phyloP scores from a whole-genome alignment of 1,140 invertebrate species.

The Metopolophium dirhodum region DNA sequence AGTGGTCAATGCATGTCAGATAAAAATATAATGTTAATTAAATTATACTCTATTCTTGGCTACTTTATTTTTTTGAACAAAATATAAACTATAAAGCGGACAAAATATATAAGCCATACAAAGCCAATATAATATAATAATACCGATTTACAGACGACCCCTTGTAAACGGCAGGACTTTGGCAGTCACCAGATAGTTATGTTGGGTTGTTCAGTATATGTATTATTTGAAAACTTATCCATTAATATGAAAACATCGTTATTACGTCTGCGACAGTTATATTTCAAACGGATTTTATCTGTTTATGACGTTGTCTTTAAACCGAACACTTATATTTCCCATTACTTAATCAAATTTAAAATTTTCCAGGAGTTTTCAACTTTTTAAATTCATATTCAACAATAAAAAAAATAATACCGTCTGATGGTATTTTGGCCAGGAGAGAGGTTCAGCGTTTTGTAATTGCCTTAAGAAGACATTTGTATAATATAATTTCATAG shows the following conservation, averaged over 20 bases:
- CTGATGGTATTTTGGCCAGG: neutral
- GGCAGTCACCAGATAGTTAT: neutral
- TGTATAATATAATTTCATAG: neutral
- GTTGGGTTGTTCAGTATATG: neutral
- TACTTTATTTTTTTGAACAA: neutral
- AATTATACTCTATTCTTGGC: neutral
- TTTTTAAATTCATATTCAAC: neutral
- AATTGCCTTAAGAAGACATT: neutral
- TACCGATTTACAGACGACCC: neutral
- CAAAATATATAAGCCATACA: neutral
- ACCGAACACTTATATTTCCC: neutral
- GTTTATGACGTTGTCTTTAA: neutral
- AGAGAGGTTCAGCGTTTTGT: neutral
- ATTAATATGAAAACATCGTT: neutral
- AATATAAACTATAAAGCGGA: neutral
- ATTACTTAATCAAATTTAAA: neutral
- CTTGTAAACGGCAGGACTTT: neutral
- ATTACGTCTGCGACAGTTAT: neutral
- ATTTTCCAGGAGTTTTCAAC: neutral
- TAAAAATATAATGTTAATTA: neutral
- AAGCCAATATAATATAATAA: neutral
- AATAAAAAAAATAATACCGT: neutral
- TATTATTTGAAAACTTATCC: slow-evolving; percentile 12
- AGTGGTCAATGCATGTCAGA: neutral
- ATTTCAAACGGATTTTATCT: neutral